Base-by-base conservation (phyloP, 2,797 vertebrate species). In the Lepilemur ruficaudatus region DNA sequence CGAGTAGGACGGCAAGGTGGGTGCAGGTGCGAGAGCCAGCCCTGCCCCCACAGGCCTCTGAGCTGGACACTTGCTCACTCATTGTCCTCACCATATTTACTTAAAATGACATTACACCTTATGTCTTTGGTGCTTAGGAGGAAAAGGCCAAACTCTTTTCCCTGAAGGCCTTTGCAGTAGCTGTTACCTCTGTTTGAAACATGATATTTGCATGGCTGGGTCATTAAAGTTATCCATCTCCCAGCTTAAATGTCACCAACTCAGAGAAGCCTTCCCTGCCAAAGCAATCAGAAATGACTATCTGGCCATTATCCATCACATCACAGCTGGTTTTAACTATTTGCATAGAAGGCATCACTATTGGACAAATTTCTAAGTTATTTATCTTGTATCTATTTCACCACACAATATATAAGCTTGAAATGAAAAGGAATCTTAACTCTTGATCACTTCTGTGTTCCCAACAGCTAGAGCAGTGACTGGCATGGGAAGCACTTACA, bases 131-230 rank as follows among this genome's bases (percentile, higher is more conserved):
- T 65, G 8, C n/a, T 70, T 67, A 73, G 57, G 32, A 93, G 28
- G 2, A 92, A 97, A 96, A 92, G 52, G 28, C 9, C 83, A 95
- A 78, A 20, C 2, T 72, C 10, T 69, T 65, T 70, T 91, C 14
- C 59, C 35, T 5, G 46, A 28, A 65, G 22, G 13, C n/a, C 48
- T 94, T 85, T 57, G 57, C 11, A 73, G 70, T 76, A 84, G 35
- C 17, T 82, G 13, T 59, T 48, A 73, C 18, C 17, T 92, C 30
- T 88, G 46, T 59, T 52, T 89, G 22, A 94, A 89, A 73, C 41
- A 38, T 82, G 79, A 55, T 89, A 93, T 96, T 96, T 96, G 30
- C 69, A 73, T 78, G 59, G 0, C 48, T 93, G 61, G 73, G 61
- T 79, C 93, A 86, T 85, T 89, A 72, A 70, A 63, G 38, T 80